Evolutionary conservation across 2,113 vertebrate species (phyloP), one percentile per base, ranked within the genome.

Genomic region (Corythaeola cristata): DNA sequence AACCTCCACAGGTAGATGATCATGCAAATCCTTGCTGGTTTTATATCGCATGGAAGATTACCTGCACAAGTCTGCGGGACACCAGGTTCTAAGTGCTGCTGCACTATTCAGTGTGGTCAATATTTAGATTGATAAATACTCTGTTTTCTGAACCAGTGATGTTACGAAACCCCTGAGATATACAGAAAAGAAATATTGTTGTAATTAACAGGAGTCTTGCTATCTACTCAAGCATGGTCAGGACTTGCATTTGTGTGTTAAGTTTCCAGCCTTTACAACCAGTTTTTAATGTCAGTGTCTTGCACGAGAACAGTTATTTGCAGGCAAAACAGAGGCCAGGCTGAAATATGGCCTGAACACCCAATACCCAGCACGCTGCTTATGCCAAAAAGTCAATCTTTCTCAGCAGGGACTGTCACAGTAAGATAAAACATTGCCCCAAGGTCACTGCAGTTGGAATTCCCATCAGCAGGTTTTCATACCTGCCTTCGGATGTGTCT

Each of bases 381-480:
- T 85, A 62, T 68, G 88, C 96, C 96, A 92, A 88, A 71, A 96
- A 97, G 95, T 97, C 97, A 96, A 85, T 95, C 95, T 96, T 96
- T 92, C 84, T 78, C 90, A 68, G 95, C 73, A 96, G 86, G 80
- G 94, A 96, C 88, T 97, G 96, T 97, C 96, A 96, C 83, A 79
- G 53, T 20, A 86, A 97, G 97, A 97, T 96, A 96, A 97, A 97
- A 96, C 93, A 94, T 96, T 91, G 97, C 97, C 97, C 95, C 91
- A 91, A 95, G 97, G 97, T 97, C 97, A 97, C 88, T 87, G 90
- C 75, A 92, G 90, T 88, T 97, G 97, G 95, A 98, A 98, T 98
- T 97, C 93, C 92, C 95, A 98, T 77, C 96, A 87, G 91, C 39
- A 87, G 85, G 85, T 89, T 96, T 96, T 96, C 97, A 97, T 97